Conservation (phyloP, 2,888 invertebrate genomes). For the Azorinus chamasolen region DNA sequence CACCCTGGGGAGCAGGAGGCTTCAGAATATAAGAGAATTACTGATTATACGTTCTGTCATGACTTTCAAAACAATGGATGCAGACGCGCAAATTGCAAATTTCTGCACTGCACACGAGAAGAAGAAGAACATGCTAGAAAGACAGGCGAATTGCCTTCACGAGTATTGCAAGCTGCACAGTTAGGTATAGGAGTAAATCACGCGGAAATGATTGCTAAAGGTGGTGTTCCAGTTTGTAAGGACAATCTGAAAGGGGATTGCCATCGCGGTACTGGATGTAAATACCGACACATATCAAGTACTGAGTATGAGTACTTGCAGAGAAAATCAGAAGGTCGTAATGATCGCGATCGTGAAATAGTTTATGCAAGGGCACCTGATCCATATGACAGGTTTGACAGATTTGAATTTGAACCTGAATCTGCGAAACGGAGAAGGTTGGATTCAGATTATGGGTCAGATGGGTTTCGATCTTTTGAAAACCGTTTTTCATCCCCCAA, state of each 20-base stretch:
- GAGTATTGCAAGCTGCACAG: constrained; percentile 83
- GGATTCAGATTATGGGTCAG: constrained; percentile 69
- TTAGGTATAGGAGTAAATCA: constrained; percentile 79
- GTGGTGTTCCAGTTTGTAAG: constrained; percentile 88
- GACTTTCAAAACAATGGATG: constrained; percentile 92
- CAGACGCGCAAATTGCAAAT: constrained; percentile 91
- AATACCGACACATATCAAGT: constrained; percentile 87
- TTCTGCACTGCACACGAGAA: constrained; percentile 92
- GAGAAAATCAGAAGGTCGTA: constrained; percentile 68
- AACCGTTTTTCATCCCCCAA: constrained; percentile 66
- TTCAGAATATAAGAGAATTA: constrained; percentile 82
- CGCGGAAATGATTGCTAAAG: constrained; percentile 78
- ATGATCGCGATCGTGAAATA: constrained; percentile 2
- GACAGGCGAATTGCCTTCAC: constrained; percentile 91
- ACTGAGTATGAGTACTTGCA: constrained; percentile 71
- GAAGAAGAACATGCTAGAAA: constrained; percentile 91
- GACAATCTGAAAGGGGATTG: constrained; percentile 89
- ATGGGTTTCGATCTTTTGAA: constrained; percentile 69
- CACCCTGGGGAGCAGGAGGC: constrained; percentile 87
- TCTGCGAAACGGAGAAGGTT: constrained; percentile 75
- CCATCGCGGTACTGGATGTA: constrained; percentile 87
- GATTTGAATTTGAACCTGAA: constrained; percentile 73
- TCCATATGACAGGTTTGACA: constrained; percentile 67
- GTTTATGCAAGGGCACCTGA: neutral
- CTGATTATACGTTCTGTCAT: constrained; percentile 88